Evolutionary conservation across 2,113 vertebrate species (phyloP).

Genomic region (Lagopus leucura): DNA sequence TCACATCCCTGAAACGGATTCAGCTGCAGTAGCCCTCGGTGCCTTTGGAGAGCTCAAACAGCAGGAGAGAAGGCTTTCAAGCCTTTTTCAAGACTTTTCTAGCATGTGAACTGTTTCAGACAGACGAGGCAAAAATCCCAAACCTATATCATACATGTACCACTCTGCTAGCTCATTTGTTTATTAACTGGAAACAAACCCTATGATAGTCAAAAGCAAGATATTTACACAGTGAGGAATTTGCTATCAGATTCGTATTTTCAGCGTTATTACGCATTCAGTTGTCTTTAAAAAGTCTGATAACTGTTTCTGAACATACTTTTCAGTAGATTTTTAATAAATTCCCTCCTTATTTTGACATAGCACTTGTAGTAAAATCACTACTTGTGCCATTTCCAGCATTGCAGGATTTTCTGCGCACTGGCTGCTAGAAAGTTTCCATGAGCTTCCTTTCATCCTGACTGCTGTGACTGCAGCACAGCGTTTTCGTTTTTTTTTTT

Average conservation of each 20-base stretch:
- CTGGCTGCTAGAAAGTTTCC: not conserved
- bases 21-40: not conserved
- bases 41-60: not conserved
- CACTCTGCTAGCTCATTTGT: not conserved
- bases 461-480: not conserved
- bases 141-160: too few species aligned
- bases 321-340: constrained; percentile 8
- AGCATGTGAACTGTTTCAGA: not conserved
- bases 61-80: not conserved
- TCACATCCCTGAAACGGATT: not conserved
- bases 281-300: not conserved
- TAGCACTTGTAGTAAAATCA: constrained; percentile 26
- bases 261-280: not conserved
- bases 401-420: constrained; percentile 43
- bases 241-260: not conserved
- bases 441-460: not conserved
- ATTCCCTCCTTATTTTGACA: not conserved
- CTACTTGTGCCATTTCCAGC: constrained; percentile 20
- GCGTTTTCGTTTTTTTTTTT: not conserved
- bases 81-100: not conserved
- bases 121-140: not conserved
- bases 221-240: not conserved
- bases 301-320: not conserved
- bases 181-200: not conserved
- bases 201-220: not conserved